A percentile compares a stretch with the other conserved stretches of the same genome.
phyloP scores from a whole-genome alignment of 2,888 invertebrate genomes.

The Macrosoma leucophasiata region DNA sequence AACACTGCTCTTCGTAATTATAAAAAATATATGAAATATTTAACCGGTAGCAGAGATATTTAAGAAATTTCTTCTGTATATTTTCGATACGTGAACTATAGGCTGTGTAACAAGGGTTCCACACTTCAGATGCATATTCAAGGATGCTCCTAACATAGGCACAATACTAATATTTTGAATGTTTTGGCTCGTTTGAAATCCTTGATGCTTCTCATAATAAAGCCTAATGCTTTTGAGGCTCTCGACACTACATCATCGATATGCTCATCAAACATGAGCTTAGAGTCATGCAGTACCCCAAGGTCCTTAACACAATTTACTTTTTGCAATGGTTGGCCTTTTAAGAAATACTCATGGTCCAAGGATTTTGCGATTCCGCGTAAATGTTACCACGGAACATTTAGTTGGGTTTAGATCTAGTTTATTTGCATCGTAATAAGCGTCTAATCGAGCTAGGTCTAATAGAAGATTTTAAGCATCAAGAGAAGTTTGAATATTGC shows the following conservation, averaged over 20 bases:
- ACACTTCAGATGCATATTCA: constrained; percentile 13
- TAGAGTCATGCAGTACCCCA: constrained; percentile 7
- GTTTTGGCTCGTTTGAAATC: constrained; percentile 9
- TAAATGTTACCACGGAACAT: no score
- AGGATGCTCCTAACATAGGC: constrained; percentile 9
- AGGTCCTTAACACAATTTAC: constrained; percentile 5
- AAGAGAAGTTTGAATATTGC: no score
- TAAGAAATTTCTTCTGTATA: constrained; percentile 12
- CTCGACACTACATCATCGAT: constrained; percentile 3
- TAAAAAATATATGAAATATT: no score
- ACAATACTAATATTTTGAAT: constrained; percentile 13
- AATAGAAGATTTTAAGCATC: no score
- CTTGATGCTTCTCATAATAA: constrained; percentile 5
- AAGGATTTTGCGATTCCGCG: no score
- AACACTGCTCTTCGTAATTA: no score
- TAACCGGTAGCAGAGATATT: no score
- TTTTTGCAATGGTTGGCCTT: no score
- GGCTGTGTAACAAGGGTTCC: constrained; percentile 13
- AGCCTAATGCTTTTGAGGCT: constrained; percentile 9
- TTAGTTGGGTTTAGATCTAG: no score
- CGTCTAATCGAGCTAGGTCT: no score
- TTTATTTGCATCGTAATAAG: no score
- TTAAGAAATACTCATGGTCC: no score
- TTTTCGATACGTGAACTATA: constrained; percentile 10
- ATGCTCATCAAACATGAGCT: constrained; percentile 4